Base-by-base conservation (phyloP, 2,113 vertebrate species). In the Odocoileus hemionus region DNA sequence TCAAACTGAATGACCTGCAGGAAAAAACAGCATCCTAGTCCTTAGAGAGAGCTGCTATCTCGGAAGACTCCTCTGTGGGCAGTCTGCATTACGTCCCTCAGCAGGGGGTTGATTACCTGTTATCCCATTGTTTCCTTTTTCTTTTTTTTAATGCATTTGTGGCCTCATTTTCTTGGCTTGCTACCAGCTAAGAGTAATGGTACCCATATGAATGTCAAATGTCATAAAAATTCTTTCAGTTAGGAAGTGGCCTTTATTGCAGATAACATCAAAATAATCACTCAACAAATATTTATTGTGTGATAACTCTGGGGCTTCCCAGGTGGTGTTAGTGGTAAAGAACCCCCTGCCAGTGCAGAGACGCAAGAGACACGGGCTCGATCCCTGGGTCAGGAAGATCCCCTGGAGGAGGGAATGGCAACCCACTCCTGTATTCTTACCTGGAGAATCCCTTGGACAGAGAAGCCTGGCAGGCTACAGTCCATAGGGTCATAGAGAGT, bases 281-380 rank as follows among this genome's bases (percentile, higher is more conserved):
- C 36, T 89, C 5, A 25, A 33, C 36, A 57, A 45, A 58, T 57
- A 90, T 78, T 57, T 78, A 79, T 58, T 57, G 5, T 47, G 28
- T 47, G 12, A 30, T 76, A 43, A 76, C 11, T 25, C 36, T 76
- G 39, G 23, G 39, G 70, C 23, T 43, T 76, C 70, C 36, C 39
- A 76, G 70, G 10, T 43, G 12, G 12, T 76, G 23, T 21, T 74
- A 43, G 36, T 25, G 70, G 36, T 74, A 74, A 43, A 43, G 36
- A 74, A 74, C 36, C 39, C 36, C 36, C 21, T 0, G 1, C 21
- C 39, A 43, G 21, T 43, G 23, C 70, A 76, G 39, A 76, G 39
- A 76, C 0, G 6, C 30, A 26, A 43, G 70, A 43, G 36, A 43
- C 70, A 7, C 14, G 6, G 70, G 23, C 26, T 76, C 0, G 6